A percentile compares a stretch with the other conserved stretches of the same genome.
These are phyloP conservation scores for Hydropsyche tenuis DNA, from an alignment of 1,140 invertebrate species.

Conservation along the genomic window DNA sequence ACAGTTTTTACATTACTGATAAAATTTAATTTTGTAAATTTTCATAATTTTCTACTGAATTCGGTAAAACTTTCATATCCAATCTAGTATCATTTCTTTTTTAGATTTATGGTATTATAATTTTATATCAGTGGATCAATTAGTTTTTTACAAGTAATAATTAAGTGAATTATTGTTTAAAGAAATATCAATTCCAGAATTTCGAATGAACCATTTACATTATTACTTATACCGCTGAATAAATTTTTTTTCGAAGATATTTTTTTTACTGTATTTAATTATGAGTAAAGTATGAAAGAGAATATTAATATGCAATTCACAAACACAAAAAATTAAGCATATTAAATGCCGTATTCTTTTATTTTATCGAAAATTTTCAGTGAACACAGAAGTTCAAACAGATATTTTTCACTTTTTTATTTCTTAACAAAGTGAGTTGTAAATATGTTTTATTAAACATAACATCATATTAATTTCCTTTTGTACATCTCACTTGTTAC, in stretches of 20 bases:
- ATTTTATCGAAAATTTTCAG: too few relatives aligned
- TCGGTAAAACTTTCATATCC: neutral
- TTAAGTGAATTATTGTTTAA: conserved; percentile 9
- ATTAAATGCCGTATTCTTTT: too few relatives aligned
- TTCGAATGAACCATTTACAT: neutral
- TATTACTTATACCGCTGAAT: too few relatives aligned
- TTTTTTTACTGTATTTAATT: too few relatives aligned
- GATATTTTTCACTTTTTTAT: conserved; percentile 35
- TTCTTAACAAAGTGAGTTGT: conserved; percentile 36
- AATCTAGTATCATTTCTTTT: neutral
- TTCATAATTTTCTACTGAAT: too few relatives aligned
- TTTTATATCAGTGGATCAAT: conserved; percentile 4
- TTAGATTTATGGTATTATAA: conserved; percentile 16
- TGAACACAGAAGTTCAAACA: conserved; percentile 6
- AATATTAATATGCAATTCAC: too few relatives aligned
- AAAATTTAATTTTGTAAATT: too few relatives aligned
- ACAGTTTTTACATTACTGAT: neutral
- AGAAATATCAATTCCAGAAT: neutral
- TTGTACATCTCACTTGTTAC: conserved; percentile 32
- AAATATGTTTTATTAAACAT: conserved; percentile 33
- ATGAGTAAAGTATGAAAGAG: too few relatives aligned
- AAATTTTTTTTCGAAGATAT: too few relatives aligned
- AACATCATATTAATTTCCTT: conserved; percentile 17
- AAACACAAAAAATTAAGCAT: too few relatives aligned
- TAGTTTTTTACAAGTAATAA: conserved; percentile 10